phyloP scores from a whole-genome alignment of 2,888 invertebrate species.

The Ferrisia virgata region DNA sequence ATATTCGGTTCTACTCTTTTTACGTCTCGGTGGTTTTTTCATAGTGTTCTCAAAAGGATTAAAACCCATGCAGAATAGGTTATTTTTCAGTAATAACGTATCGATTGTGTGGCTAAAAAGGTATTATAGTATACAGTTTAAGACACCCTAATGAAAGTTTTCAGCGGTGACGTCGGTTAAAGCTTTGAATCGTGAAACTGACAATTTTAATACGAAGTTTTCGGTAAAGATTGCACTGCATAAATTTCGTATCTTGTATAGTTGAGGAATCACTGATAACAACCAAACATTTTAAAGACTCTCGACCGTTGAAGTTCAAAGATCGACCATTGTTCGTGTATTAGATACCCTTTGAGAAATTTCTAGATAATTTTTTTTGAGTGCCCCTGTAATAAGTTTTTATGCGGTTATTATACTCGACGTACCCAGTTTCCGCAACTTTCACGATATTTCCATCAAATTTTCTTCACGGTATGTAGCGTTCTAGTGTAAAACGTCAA shows the following conservation, averaged over 20 bases:
- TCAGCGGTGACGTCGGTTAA: background rate
- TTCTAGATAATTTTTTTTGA: background rate
- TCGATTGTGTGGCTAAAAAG: background rate
- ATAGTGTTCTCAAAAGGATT: background rate
- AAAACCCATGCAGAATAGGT: background rate
- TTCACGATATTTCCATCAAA: background rate
- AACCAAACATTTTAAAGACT: background rate
- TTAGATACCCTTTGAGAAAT: background rate
- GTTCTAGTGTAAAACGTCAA: background rate
- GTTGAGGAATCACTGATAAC: background rate
- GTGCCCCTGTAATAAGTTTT: background rate
- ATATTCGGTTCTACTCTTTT: background rate
- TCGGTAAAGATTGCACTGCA: background rate
- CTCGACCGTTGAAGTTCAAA: background rate
- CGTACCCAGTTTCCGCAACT: background rate
- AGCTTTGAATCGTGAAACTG: background rate
- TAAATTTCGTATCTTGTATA: background rate
- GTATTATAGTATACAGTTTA: background rate
- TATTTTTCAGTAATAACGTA: background rate
- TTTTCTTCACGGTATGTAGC: background rate
- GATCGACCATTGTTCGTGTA: background rate
- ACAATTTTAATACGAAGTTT: background rate
- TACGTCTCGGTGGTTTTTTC: background rate
- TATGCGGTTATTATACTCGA: background rate
- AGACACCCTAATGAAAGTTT: background rate